These are phyloP conservation scores for Epicampocera succincta DNA, from an alignment of 2,888 invertebrate genomes.

Conservation along the genomic window DNA sequence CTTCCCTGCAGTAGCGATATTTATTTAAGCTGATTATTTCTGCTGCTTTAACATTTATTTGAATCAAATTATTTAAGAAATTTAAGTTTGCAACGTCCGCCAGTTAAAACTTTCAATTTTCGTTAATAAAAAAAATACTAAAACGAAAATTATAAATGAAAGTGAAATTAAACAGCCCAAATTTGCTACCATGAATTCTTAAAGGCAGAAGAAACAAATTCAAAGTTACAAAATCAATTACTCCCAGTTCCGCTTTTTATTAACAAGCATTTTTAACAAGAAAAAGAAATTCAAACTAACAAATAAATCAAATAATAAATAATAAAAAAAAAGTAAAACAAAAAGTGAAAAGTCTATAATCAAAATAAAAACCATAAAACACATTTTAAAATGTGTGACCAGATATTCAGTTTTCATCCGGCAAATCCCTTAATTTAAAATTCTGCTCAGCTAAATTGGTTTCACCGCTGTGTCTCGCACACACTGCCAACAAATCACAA, in stretches of 20 bases:
- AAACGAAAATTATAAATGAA: slow-evolving; percentile 48
- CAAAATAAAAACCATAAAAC: slow-evolving; percentile 42
- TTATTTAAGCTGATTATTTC: no score
- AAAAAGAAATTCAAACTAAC: slow-evolving; percentile 36
- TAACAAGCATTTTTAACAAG: neutral
- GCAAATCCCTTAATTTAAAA: slow-evolving; percentile 76
- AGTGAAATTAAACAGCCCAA: slow-evolving; percentile 62
- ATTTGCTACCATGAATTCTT: slow-evolving; percentile 61
- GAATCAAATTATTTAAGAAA: no score
- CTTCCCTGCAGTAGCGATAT: no score
- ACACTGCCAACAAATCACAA: slow-evolving; percentile 15
- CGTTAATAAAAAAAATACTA: slow-evolving; percentile 8
- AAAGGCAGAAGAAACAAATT: slow-evolving; percentile 32
- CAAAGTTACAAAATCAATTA: slow-evolving; percentile 15
- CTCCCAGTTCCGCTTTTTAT: neutral
- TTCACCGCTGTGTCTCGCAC: slow-evolving; percentile 71
- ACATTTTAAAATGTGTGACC: slow-evolving; percentile 11
- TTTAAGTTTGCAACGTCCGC: slow-evolving; percentile 19
- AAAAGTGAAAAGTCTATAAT: slow-evolving; percentile 61
- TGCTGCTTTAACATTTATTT: neutral
- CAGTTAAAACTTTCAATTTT: slow-evolving; percentile 54
- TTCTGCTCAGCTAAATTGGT: slow-evolving; percentile 79
- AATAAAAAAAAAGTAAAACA: slow-evolving; percentile 42
- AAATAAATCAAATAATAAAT: slow-evolving; percentile 42
- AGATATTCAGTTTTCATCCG: slow-evolving; percentile 66